Percentiles rank a stretch among this genome's conserved stretches.
phyloP scores from a whole-genome alignment of 2,888 invertebrate genomes.

The Epistrophe grossulariae region DNA sequence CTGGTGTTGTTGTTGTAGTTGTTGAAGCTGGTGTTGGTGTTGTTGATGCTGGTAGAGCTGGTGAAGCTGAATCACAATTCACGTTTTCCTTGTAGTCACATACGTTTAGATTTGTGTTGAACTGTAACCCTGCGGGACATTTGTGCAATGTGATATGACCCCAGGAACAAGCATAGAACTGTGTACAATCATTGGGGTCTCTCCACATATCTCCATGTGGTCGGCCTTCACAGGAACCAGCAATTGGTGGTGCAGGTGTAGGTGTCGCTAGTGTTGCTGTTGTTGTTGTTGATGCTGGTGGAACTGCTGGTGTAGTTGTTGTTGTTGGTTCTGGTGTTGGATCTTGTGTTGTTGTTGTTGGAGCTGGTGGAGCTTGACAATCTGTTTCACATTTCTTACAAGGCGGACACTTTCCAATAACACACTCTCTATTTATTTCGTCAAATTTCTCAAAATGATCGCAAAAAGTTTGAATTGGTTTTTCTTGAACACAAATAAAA shows the following conservation, averaged over 20 bases:
- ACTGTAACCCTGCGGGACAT: background rate
- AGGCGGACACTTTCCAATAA: constrained; percentile 75
- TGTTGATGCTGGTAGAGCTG: too few species aligned
- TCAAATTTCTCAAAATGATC: constrained; percentile 57
- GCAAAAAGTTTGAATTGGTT: constrained; percentile 55
- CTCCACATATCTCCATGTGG: constrained; percentile 12
- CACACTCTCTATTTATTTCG: constrained; percentile 40
- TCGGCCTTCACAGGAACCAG: background rate
- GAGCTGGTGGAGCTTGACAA: background rate
- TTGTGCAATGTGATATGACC: background rate
- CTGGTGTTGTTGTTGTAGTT: too few species aligned
- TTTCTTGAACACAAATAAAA: constrained; percentile 49
- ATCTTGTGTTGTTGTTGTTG: too few species aligned
- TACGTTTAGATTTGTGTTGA: background rate
- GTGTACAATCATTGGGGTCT: constrained; percentile 25
- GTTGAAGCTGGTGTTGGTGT: too few species aligned
- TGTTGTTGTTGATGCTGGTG: background rate
- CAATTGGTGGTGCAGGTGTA: too few species aligned
- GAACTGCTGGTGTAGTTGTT: background rate
- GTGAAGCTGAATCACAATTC: too few species aligned
- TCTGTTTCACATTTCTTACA: constrained; percentile 49
- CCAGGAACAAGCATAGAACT: background rate
- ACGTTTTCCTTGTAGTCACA: background rate
- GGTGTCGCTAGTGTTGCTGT: too few species aligned
- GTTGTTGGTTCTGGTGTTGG: too few species aligned